Conservation (phyloP, 2,797 vertebrate genomes). For the Poliocrania exsul region DNA sequence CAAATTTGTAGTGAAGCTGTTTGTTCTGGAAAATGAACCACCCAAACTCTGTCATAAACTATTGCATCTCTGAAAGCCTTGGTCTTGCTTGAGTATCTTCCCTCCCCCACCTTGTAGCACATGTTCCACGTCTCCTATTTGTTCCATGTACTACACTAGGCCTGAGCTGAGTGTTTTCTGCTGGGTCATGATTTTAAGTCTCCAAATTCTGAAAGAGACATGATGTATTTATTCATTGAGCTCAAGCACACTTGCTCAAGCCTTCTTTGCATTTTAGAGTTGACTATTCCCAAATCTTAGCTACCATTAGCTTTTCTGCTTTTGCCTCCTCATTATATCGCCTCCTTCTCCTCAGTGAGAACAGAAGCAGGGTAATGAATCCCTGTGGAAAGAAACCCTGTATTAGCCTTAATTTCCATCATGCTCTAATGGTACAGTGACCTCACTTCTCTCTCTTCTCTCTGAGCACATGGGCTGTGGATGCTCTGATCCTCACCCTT, state of each 20-base stretch:
- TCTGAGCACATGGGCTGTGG: fast-evolving
- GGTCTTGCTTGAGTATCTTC: background rate
- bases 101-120: fast-evolving
- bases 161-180: background rate
- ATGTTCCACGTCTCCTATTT: background rate
- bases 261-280: background rate
- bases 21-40: background rate
- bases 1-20: background rate
- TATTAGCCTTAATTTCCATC: background rate
- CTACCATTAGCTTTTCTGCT: background rate
- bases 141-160: background rate
- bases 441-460: background rate
- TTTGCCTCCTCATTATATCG: background rate
- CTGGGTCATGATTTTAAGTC: background rate
- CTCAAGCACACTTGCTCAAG: background rate
- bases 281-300: background rate
- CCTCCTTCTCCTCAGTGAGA: background rate
- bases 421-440: background rate
- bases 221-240: background rate
- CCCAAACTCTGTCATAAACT: fast-evolving
- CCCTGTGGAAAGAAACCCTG: background rate
- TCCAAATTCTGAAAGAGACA: background rate
- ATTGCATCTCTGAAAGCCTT: fast-evolving
- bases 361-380: background rate
- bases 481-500: background rate